Evolutionary conservation across 2,113 vertebrate genomes (phyloP).

Genomic region (Crotalus helleri): DNA sequence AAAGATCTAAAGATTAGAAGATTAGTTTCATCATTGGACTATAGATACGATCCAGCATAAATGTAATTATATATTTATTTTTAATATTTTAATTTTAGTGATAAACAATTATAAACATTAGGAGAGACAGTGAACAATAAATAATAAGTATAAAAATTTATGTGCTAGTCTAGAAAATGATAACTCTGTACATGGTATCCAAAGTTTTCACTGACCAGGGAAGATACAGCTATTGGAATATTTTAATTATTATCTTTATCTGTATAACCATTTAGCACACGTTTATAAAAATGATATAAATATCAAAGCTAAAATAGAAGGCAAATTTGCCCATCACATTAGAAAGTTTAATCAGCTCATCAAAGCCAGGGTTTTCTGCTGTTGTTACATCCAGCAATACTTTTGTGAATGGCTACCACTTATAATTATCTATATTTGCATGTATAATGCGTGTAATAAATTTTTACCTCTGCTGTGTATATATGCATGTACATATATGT

Average conservation of each 20-base stretch:
- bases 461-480: background rate
- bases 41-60: background rate
- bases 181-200: background rate
- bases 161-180: background rate
- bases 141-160: no score
- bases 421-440: no score
- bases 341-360: background rate
- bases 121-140: no score
- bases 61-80: no score
- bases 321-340: background rate
- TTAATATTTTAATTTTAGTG: no score
- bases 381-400: no score
- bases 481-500: background rate
- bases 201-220: background rate
- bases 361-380: background rate
- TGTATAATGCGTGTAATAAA: no score
- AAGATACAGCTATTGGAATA: background rate
- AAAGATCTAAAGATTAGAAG: background rate
- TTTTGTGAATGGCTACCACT: no score
- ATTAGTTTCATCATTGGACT: background rate
- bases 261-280: background rate
- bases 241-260: background rate
- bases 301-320: background rate
- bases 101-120: no score
- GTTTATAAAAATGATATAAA: background rate